Evolutionary conservation across 1,140 invertebrate species (phyloP).

Genomic region (Drosophila serrata): DNA sequence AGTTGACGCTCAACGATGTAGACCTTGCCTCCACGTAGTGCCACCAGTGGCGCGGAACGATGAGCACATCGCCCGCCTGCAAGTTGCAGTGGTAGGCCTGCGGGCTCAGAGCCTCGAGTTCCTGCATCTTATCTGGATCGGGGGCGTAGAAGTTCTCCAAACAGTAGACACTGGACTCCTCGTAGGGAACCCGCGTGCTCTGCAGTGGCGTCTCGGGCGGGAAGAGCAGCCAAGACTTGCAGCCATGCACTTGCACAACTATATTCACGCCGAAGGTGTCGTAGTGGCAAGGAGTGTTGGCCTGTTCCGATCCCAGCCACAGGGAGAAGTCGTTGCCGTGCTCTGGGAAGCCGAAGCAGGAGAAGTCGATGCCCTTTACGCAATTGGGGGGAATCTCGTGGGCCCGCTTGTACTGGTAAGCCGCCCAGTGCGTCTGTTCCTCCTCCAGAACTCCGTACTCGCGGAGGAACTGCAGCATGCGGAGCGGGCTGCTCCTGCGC

Average conservation of each 20-base stretch:
- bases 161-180: constrained; percentile 98
- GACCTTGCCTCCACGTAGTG: constrained; percentile 95
- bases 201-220: constrained; percentile 91
- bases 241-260: constrained; percentile 95
- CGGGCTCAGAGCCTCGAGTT: constrained; percentile 30
- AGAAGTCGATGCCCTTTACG: constrained; percentile 67
- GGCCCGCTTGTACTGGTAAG: constrained; percentile 86
- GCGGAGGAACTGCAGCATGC: constrained; percentile 88
- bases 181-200: constrained; percentile 96
- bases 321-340: constrained; percentile 92
- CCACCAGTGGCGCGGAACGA: constrained; percentile 97
- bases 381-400: constrained; percentile 59
- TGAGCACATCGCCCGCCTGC: constrained; percentile 93
- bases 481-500: constrained; percentile 87
- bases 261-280: constrained; percentile 98
- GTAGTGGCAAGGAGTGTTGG: constrained; percentile 97
- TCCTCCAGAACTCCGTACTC: constrained; percentile 75
- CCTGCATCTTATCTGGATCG: constrained; percentile 26
- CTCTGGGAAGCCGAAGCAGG: constrained; percentile 89
- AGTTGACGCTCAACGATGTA: constrained; percentile 93
- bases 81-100: constrained; percentile 88
- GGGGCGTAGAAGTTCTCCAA: constrained; percentile 92
- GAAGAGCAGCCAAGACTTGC: constrained; percentile 97
- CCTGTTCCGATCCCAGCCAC: constrained; percentile 95
- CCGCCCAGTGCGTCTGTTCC: constrained; percentile 86